A percentile compares a stretch with the other conserved stretches of the same genome.
phyloP scores from a whole-genome alignment of 1,140 invertebrate genomes.

The Aradophagus sp. region DNA sequence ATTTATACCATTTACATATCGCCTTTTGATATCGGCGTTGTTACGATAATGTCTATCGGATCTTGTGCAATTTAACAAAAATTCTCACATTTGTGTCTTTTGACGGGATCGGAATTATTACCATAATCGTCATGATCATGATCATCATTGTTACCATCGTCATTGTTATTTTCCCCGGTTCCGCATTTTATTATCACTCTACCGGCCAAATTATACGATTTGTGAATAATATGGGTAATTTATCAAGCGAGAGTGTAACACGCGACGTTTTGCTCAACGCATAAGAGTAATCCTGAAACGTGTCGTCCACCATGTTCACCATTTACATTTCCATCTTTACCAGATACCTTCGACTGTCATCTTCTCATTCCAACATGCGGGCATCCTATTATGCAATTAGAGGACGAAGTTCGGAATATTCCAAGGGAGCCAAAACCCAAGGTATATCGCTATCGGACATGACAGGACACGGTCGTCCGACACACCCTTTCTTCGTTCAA shows the following conservation, averaged over 20 bases:
- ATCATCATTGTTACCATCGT: no score
- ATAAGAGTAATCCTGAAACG: constrained; percentile 47
- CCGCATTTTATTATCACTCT: no score
- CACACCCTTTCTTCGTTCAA: constrained; percentile 75
- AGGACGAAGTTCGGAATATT: constrained; percentile 65
- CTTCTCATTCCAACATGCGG: constrained; percentile 66
- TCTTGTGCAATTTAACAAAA: no score
- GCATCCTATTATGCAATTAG: constrained; percentile 74
- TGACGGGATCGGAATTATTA: no score
- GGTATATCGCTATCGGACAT: constrained; percentile 74
- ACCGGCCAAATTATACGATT: no score
- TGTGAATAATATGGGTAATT: no score
- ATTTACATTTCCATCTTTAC: constrained; percentile 50
- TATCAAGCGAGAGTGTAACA: constrained; percentile 17
- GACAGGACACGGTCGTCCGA: constrained; percentile 74
- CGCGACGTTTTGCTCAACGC: constrained; percentile 21
- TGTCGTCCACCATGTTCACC: constrained; percentile 48
- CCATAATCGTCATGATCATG: no score
- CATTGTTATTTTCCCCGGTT: no score
- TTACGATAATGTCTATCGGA: not conserved
- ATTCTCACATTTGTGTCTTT: no score
- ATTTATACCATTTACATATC: constrained; percentile 33
- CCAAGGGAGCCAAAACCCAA: constrained; percentile 68
- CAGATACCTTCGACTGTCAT: constrained; percentile 41
- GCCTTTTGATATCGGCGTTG: constrained; percentile 10